Percentiles rank a stretch among this genome's conserved stretches.
Evolutionary conservation across 2,888 invertebrate species (phyloP).

Genomic region (Halocaridina rubra): DNA sequence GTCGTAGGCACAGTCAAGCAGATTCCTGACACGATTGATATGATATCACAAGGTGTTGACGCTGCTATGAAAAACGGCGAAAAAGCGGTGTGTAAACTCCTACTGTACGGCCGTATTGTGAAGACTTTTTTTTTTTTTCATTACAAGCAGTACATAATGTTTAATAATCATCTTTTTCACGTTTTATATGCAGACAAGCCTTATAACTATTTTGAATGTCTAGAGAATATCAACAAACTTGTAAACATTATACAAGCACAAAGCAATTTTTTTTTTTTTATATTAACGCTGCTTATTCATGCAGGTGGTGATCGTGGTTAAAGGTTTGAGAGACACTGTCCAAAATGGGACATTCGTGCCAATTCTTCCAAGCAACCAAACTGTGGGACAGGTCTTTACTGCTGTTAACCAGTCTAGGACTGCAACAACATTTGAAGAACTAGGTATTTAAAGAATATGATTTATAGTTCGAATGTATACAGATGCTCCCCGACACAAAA

Average conservation of each 20-base stretch:
- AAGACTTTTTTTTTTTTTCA: no score
- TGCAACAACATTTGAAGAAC: slow-evolving; percentile 17
- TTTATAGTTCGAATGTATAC: no score
- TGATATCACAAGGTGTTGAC: slow-evolving; percentile 12
- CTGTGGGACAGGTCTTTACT: slow-evolving; percentile 18
- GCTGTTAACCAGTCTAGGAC: slow-evolving; percentile 31
- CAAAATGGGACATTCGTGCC: no score
- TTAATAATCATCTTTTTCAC: no score
- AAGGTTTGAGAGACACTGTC: slow-evolving; percentile 29
- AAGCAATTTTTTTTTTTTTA: neutral
- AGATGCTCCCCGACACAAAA: no score
- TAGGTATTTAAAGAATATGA: slow-evolving; percentile 15
- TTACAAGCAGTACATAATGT: no score
- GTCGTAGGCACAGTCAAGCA: slow-evolving; percentile 32
- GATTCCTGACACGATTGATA: slow-evolving; percentile 29
- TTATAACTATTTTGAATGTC: no score
- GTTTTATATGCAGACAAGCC: no score
- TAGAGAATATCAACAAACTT: no score
- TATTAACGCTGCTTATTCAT: neutral
- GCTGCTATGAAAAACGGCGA: slow-evolving; percentile 20
- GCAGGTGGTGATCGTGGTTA: slow-evolving; percentile 45
- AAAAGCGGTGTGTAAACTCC: slow-evolving; percentile 18
- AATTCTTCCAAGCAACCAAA: no score
- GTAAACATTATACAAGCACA: no score
- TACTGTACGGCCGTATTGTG: neutral